Conservation (phyloP, 2,888 invertebrate genomes). For the Rhingia campestris region DNA sequence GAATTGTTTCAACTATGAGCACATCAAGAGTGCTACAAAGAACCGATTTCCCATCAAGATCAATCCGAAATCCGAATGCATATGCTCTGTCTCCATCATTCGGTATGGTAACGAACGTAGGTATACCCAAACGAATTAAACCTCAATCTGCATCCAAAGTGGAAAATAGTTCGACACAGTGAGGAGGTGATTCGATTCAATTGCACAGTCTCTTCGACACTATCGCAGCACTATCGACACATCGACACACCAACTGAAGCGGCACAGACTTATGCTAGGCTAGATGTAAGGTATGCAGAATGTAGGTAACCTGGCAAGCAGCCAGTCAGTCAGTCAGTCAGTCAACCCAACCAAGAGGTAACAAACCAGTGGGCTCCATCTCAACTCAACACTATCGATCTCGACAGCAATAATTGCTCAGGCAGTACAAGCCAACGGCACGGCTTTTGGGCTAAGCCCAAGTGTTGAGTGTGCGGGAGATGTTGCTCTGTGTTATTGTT, state of each 20-base stretch:
- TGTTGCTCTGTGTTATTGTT: slow-evolving; percentile 49
- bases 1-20: slow-evolving; percentile 48
- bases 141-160: slow-evolving; percentile 67
- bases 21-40: not conserved
- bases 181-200: slow-evolving; percentile 40
- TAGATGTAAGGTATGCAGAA: no score
- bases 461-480: slow-evolving; percentile 58
- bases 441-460: slow-evolving; percentile 29
- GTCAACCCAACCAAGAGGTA: not conserved
- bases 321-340: slow-evolving; percentile 15
- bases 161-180: slow-evolving; percentile 33
- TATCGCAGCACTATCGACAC: slow-evolving; percentile 59
- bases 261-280: not conserved
- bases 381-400: slow-evolving; percentile 64
- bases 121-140: slow-evolving; percentile 38
- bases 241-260: not conserved
- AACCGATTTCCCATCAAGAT: slow-evolving; percentile 58
- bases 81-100: slow-evolving; percentile 16
- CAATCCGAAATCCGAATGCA: slow-evolving; percentile 27
- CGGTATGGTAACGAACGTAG: slow-evolving; percentile 13
- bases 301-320: slow-evolving; percentile 32
- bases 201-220: slow-evolving; percentile 50
- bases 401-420: slow-evolving; percentile 64
- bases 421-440: slow-evolving; percentile 28
- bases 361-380: slow-evolving; percentile 53